Conservation (phyloP, 2,113 vertebrate species). For the Zosterops pallidus region DNA sequence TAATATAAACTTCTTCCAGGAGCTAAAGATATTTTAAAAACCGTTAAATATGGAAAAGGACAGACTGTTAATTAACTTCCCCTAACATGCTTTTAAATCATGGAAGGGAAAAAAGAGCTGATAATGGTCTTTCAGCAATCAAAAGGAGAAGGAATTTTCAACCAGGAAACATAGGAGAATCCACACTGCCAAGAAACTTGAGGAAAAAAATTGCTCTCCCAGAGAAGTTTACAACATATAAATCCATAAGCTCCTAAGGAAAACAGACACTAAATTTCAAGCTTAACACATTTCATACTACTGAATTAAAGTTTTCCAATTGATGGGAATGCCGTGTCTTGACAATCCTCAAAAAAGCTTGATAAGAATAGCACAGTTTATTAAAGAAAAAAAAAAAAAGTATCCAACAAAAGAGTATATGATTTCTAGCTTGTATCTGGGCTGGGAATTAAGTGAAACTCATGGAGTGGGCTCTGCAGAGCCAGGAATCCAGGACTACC, state of each 20-base stretch:
- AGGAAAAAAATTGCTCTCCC: neutral
- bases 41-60: constrained; percentile 13
- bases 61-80: constrained; percentile 25
- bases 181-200: neutral
- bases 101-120: neutral
- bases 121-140: neutral
- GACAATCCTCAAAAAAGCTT: neutral
- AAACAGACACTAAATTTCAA: neutral
- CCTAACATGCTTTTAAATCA: neutral
- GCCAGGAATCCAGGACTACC: neutral
- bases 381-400: neutral
- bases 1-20: neutral
- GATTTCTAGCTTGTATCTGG: neutral
- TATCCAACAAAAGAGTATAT: neutral
- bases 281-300: neutral
- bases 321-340: neutral
- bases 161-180: neutral
- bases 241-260: neutral
- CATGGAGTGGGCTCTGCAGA: neutral
- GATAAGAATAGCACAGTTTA: neutral
- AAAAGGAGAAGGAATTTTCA: constrained; percentile 3
- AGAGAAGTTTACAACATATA: neutral
- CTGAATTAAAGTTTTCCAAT: neutral
- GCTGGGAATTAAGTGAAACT: neutral
- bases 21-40: constrained; percentile 36